Base-by-base conservation (phyloP, 2,888 invertebrate genomes). In the Slavum lentiscoides region DNA sequence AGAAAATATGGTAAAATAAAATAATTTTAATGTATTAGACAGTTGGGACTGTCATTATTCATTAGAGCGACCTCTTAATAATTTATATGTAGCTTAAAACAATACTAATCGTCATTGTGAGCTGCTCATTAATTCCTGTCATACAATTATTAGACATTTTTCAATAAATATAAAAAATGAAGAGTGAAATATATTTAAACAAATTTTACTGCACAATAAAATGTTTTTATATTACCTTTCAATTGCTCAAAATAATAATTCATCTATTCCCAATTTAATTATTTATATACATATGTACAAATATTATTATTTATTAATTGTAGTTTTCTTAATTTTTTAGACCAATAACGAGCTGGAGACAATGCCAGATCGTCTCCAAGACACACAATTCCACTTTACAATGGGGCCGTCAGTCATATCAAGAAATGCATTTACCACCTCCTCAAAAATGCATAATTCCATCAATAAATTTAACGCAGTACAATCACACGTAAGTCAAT, bases 401-500 rank as follows among this genome's bases (percentile, higher is more conserved):
- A 64, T 64, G 4, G 21, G 70, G 11, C 77, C 77, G 11, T 70
- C 77, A 30, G 70, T 80, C 39, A 70, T 80, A 19, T 64, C 77
- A 17, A 55, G 70, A 39, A 80, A 70, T 15, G 39, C 64, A 17
- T 80, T 80, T 15, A 39, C 53, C 6, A 39, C 70, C 19, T 70
- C 77, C 11, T 15, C 77, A 30, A 80, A 70, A 70, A 53, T 70
- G 0, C 70, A 70, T 19, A 80, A 80, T 39, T 70, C 77, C 13
- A 64, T 70, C 62, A 64, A 80, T 19, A 70, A 55, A 55, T n/a
- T 15, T 13, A 70, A 77, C 53, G 23, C 64, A 39, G 70, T 64
- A 37, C 70, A 70, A 19, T 64, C 77, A 21, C 77, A 80, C 23
- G 77, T 80, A n/a, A 80, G 77, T 70, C 19, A n/a, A 49, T 13